Base-by-base conservation (phyloP, 2,113 vertebrate genomes). In the Platysteira castanea region DNA sequence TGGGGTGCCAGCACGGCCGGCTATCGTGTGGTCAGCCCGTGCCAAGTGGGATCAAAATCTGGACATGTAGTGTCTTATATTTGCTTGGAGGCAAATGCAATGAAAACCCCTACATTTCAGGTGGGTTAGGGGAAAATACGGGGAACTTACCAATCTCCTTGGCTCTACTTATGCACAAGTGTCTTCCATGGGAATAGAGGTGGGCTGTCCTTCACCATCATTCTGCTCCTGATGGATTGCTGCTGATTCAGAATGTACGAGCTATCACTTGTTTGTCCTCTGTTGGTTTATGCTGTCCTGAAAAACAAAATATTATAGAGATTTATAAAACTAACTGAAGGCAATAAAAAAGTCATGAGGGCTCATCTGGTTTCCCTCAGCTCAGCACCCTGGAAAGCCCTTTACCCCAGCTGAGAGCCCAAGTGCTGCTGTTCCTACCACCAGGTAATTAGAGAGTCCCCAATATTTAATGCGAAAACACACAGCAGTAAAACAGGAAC, bases 191-290 rank as follows among this genome's bases (percentile, higher is more conserved):
- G 18, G 37, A 33, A 53, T 7, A 31, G 41, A 0, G 0, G 30
- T 13, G n/a, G 53, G 33, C 61, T 59, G 53, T 52, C 50, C 56
- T 78, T 75, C 53, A 35, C 27, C 1, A 1, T 37, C 6, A 2
- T 6, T 23, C 21, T 57, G 68, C 47, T 57, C 42, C 81, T 47
- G 47, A 16, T 42, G 23, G 46, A 35, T 9, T 37, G 67, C n/a
- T 77, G 80, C 46, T 3, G 6, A 44, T 79, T 33, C 13, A 5
- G 15, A 84, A 63, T 0, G 0, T 30, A 30, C 0, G 0, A 71
- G 39, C 9, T 42, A 22, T 6, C 60, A 5, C 21, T 77, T 75
- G 27, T 84, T 93, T 73, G 46, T 49, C 22, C 61, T 83, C n/a
- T 17, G 1, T 39, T 92, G 23, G 42, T 57, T 93, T 88, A 35